These are phyloP conservation scores for Oreochromis niloticus DNA, from an alignment of 2,113 vertebrate species.

Conservation along the genomic window DNA sequence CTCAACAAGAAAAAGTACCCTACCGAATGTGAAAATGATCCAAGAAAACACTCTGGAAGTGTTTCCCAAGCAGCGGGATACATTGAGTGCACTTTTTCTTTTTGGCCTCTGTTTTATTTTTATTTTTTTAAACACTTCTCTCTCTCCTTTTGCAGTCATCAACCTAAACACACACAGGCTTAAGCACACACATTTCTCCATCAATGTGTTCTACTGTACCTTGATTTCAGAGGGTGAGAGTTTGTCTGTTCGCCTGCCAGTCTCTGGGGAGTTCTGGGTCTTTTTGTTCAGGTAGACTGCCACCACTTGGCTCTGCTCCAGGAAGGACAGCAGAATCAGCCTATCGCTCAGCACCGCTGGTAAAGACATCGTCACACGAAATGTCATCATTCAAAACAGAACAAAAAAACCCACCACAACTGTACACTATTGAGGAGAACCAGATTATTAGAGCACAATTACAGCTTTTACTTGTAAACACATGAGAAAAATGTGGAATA, in stretches of 20 bases:
- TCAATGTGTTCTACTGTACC: constrained; percentile 62
- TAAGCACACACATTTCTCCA: not conserved
- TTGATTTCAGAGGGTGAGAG: constrained; percentile 87
- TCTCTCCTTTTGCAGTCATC: not conserved
- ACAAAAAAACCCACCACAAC: not conserved
- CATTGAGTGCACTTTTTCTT: not conserved
- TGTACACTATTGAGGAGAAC: not conserved
- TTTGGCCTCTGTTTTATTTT: not conserved
- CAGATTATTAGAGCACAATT: not conserved
- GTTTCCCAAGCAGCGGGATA: not conserved
- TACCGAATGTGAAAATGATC: not conserved
- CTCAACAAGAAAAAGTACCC: not conserved
- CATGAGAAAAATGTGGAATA: not conserved
- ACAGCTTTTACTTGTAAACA: not conserved
- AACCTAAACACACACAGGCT: not conserved
- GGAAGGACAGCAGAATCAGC: constrained; percentile 90
- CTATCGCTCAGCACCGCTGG: constrained; percentile 84
- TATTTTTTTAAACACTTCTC: not conserved
- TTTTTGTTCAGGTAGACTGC: constrained; percentile 83
- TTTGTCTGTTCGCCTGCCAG: constrained; percentile 73
- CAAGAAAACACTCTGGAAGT: not conserved
- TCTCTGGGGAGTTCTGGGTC: constrained; percentile 75
- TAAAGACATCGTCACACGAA: constrained; percentile 30
- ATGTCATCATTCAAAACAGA: not conserved
- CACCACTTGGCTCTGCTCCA: constrained; percentile 85